Evolutionary conservation across 1,140 invertebrate genomes (phyloP).

Genomic region (Melitaea cinxia): DNA sequence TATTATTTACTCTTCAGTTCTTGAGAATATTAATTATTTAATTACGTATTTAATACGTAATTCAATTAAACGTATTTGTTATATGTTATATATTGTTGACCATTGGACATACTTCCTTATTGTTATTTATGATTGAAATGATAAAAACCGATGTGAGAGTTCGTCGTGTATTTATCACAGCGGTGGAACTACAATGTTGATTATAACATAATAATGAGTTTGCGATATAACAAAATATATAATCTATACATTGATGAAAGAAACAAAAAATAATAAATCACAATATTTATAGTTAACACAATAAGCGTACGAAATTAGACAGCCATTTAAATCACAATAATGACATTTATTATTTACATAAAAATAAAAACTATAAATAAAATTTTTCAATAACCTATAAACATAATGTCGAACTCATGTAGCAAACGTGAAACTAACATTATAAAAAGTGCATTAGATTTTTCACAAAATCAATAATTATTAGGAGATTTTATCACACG

Average conservation of each 20-base stretch:
- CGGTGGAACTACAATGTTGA: conserved; percentile 14
- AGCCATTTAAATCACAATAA: conserved; percentile 36
- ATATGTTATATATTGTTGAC: background rate
- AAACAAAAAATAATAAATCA: conserved; percentile 1
- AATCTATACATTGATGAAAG: background rate
- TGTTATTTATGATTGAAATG: background rate
- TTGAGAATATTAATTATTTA: too few species aligned
- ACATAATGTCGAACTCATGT: background rate
- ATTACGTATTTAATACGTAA: too few species aligned
- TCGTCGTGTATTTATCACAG: conserved; percentile 13
- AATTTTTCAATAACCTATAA: background rate
- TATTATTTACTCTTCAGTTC: too few species aligned
- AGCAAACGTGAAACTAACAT: background rate
- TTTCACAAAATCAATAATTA: background rate
- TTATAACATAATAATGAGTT: background rate
- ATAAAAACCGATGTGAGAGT: background rate
- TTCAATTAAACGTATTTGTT: background rate
- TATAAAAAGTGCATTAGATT: background rate
- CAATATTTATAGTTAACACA: background rate
- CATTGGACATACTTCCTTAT: background rate
- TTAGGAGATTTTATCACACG: background rate
- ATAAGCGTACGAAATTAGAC: conserved; percentile 30
- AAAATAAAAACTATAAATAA: conserved; percentile 13
- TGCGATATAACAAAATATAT: conserved; percentile 2
- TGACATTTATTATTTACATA: conserved; percentile 20